A percentile compares a stretch with the other conserved stretches of the same genome.
Conservation (phyloP, 2,888 invertebrate genomes). For the Tinea trinotella region DNA sequence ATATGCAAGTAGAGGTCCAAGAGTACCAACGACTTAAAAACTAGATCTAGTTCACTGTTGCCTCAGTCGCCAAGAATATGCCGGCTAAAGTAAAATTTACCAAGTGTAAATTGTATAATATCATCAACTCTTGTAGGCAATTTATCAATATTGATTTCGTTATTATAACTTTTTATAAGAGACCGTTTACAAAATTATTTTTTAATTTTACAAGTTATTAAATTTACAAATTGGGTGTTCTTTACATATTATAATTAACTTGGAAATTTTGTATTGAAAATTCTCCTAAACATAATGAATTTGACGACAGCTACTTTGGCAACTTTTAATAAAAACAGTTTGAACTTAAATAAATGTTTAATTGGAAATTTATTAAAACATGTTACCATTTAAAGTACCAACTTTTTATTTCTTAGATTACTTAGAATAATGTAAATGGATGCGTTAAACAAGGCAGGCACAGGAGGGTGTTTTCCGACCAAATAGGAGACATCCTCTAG, state of each 20-base stretch:
- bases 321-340: conserved; percentile 6
- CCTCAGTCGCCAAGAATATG: no score
- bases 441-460: no score
- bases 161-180: background rate
- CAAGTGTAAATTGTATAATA: no score
- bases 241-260: background rate
- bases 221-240: background rate
- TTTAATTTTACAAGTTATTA: background rate
- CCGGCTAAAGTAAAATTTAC: no score
- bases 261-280: background rate
- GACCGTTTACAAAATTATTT: background rate
- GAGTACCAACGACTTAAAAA: no score
- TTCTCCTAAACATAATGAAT: conserved; percentile 7
- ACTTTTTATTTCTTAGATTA: background rate
- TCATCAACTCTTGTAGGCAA: no score
- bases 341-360: background rate
- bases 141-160: background rate
- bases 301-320: conserved; percentile 7
- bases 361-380: background rate
- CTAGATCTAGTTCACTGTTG: no score
- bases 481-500: no score
- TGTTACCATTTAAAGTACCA: background rate
- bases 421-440: no score
- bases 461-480: no score
- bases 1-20: no score